phyloP scores from a whole-genome alignment of 1,140 invertebrate species.

The Drosophila santomea region DNA sequence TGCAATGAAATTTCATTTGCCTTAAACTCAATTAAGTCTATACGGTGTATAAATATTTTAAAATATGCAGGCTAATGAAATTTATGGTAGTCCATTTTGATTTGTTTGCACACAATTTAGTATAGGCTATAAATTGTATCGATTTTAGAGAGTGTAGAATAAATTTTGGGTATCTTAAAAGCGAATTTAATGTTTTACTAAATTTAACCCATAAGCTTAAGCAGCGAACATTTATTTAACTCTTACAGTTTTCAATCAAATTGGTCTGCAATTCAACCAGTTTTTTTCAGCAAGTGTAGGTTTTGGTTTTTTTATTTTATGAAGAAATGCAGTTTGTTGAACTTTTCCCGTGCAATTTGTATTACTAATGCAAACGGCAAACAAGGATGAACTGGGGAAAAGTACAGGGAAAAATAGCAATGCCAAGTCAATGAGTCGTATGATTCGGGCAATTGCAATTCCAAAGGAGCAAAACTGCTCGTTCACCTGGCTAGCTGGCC shows the following conservation, averaged over 20 bases:
- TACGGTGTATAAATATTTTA: slow-evolving; percentile 16
- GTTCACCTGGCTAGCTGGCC: not conserved
- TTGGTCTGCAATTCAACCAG: not conserved
- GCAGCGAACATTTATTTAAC: no score
- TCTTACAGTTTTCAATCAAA: no score
- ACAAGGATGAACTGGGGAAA: slow-evolving; percentile 50
- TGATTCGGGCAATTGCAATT: slow-evolving; percentile 74
- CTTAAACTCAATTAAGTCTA: slow-evolving; percentile 41
- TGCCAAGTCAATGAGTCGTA: slow-evolving; percentile 70
- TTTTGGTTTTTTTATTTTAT: not conserved
- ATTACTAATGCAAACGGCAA: slow-evolving; percentile 65
- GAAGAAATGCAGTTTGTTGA: slow-evolving; percentile 69
- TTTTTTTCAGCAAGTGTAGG: slow-evolving; percentile 8
- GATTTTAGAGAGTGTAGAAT: not conserved
- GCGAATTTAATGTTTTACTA: no score
- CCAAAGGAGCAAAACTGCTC: slow-evolving; percentile 32
- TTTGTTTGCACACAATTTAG: not conserved
- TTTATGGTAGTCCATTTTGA: slow-evolving; percentile 6
- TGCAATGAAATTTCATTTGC: slow-evolving; percentile 18
- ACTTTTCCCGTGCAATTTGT: slow-evolving; percentile 65
- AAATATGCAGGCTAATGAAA: slow-evolving; percentile 27
- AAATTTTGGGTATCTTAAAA: no score
- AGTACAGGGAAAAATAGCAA: slow-evolving; percentile 17
- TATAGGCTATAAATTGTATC: not conserved
- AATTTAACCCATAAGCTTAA: no score